Conservation (phyloP, 2,113 vertebrate species). For the Bufo gargarizans region DNA sequence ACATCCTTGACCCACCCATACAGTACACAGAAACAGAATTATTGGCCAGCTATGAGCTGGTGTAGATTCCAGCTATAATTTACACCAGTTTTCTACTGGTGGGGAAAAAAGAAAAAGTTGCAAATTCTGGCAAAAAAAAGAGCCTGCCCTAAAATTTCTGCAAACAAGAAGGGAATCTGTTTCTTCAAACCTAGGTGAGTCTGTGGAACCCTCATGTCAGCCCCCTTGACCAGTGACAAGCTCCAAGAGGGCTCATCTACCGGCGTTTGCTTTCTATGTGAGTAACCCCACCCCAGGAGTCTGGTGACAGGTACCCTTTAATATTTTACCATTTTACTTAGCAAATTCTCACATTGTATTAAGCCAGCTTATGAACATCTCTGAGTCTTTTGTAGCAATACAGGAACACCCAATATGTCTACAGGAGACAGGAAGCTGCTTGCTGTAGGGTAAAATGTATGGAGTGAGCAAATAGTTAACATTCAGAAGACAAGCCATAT, state of each 20-base stretch:
- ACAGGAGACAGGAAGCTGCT: neutral
- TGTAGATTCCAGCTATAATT: too few species aligned
- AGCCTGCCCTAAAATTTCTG: too few species aligned
- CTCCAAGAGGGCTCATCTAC: neutral
- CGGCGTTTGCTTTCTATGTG: too few species aligned
- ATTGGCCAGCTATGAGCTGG: too few species aligned
- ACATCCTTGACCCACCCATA: too few species aligned
- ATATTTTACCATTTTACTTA: neutral
- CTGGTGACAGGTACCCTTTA: neutral
- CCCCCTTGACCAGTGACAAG: neutral
- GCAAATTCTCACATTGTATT: neutral
- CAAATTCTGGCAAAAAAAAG: too few species aligned
- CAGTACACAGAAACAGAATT: too few species aligned
- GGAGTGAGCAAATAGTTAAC: constrained; percentile 30
- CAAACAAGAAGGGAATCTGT: too few species aligned
- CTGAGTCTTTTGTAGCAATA: neutral
- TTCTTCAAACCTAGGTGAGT: neutral
- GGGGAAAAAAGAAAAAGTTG: too few species aligned
- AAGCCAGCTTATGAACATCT: neutral
- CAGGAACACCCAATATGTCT: neutral
- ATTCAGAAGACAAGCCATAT: neutral
- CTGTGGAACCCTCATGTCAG: neutral
- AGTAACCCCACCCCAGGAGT: too few species aligned
- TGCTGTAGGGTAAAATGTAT: neutral
- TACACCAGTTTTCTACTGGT: too few species aligned